phyloP scores from a whole-genome alignment of 2,113 vertebrate species.

The Motacilla tschutschensis region DNA sequence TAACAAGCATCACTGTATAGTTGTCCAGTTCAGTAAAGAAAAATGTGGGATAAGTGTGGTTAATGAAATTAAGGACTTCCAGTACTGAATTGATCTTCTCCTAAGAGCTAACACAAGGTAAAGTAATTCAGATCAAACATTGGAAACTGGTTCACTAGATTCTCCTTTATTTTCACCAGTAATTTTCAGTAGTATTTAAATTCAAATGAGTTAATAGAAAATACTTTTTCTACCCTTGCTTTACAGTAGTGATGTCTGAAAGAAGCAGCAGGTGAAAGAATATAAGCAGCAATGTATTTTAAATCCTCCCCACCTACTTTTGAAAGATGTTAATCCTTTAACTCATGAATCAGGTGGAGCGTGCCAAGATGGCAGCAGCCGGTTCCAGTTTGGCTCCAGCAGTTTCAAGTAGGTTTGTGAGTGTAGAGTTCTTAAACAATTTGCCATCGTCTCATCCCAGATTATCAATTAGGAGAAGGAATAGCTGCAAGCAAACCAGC shows the following conservation, averaged over 20 bases:
- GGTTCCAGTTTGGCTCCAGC: not conserved
- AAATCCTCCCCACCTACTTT: not conserved
- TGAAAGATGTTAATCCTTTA: not conserved
- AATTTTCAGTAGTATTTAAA: not conserved
- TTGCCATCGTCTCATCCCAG: not conserved
- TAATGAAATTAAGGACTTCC: not conserved
- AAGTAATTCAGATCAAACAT: not conserved
- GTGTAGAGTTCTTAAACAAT: not conserved
- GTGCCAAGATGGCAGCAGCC: not conserved
- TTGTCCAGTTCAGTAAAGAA: not conserved
- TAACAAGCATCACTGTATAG: rapidly evolving
- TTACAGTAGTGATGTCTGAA: not conserved
- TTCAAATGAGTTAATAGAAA: not conserved
- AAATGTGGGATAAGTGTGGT: not conserved
- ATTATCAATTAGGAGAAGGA: not conserved
- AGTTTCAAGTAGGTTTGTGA: not conserved
- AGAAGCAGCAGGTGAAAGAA: not conserved
- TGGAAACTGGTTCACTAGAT: not conserved
- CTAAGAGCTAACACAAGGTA: not conserved
- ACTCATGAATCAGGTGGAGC: rapidly evolving
- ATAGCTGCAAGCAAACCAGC: not conserved
- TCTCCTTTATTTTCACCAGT: not conserved
- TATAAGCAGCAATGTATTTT: not conserved
- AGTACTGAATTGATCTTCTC: not conserved
- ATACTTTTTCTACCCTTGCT: not conserved